Base-by-base conservation (phyloP, 2,797 vertebrate species). In the Acanthurus lineatus region DNA sequence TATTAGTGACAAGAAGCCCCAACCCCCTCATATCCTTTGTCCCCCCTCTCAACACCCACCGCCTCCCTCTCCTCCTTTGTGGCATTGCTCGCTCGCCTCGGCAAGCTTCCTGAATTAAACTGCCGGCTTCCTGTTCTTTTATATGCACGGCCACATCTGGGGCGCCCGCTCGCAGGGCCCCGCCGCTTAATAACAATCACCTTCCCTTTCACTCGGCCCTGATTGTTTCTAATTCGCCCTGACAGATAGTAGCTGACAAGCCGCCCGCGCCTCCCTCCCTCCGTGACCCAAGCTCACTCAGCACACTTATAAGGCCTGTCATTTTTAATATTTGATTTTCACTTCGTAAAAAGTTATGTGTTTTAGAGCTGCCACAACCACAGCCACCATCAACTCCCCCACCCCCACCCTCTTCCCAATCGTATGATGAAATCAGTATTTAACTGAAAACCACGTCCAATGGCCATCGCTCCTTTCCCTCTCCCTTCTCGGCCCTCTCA, bases 271-370 rank as follows among this genome's bases (percentile, higher is more conserved):
- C 96, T 97, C 97, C 97, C 98, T 98, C 97, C 98, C 97, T 97
- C 94, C 97, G 96, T 99, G 98, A 99, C 98, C 98, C 96, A 94
- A 95, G 97, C 96, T 97, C 97, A 97, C 97, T 99, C 97, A 97
- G 97, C 96, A 95, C 98, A 98, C 98, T 99, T 99, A 99, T 96
- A 98, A 97, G 97, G 97, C 96, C 98, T 99, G 98, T 99, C 98
- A 99, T 99, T 99, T 99, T 98, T 99, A 99, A 99, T 99, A 99
- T 99, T 98, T 99, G 98, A 99, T 99, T 99, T 98, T 98, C 97
- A 97, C 92, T 98, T 97, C 96, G 93, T 96, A 97, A 93, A 99
- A 94, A 98, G 97, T 99, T 99, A 97, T 97, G 97, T 98, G 96
- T 98, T 99, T 98, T 97, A 97, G 96, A 95, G 96, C 93, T 81